These are phyloP conservation scores for Drosophila nr. perissopoda DNA, from an alignment of 2,888 invertebrate species.

Conservation along the genomic window DNA sequence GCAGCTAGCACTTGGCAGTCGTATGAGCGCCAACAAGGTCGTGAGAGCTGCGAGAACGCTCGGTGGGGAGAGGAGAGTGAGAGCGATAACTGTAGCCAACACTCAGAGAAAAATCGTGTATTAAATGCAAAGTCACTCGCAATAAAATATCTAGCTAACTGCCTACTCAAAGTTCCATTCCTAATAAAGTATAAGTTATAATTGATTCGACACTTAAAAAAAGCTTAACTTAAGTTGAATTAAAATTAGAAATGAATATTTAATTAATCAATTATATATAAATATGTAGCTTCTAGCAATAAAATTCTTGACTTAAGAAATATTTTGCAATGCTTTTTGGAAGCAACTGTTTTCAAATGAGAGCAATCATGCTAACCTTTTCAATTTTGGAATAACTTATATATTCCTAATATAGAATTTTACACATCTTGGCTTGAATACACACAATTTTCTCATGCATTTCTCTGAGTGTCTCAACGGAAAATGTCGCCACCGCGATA, in stretches of 20 bases:
- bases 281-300: neutral
- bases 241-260: neutral
- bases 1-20: conserved; percentile 21
- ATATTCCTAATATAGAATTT: neutral
- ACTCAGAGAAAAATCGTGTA: neutral
- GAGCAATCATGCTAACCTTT: neutral
- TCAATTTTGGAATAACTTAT: neutral
- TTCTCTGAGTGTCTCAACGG: neutral
- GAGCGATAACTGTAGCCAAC: neutral
- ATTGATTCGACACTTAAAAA: neutral
- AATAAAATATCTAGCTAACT: neutral
- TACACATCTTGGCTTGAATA: neutral
- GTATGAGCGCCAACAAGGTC: conserved; percentile 45
- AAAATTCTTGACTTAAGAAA: neutral
- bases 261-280: neutral
- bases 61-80: neutral
- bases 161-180: neutral
- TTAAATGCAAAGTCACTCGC: neutral
- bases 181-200: neutral
- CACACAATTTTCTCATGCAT: neutral
- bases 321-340: neutral
- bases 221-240: neutral
- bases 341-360: neutral
- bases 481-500: neutral
- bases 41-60: conserved; percentile 1